Evolutionary conservation across 2,797 vertebrate genomes (phyloP).

Genomic region (Trichosurus vulpecula): DNA sequence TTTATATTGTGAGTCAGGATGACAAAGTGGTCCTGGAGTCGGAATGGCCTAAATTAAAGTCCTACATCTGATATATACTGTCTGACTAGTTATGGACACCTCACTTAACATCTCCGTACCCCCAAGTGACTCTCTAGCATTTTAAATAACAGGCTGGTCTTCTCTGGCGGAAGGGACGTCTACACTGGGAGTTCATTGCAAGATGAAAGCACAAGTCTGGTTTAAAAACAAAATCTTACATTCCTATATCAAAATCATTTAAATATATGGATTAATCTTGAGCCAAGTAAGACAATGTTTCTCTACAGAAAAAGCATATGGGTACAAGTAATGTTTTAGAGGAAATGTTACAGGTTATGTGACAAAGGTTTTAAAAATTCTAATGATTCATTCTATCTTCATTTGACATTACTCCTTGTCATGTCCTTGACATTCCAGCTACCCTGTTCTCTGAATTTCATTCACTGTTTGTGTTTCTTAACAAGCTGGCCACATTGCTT

Average conservation of each 20-base stretch:
- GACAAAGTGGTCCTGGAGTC: background rate
- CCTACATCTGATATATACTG: background rate
- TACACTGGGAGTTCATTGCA: background rate
- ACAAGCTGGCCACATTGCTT: background rate
- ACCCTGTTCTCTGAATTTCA: background rate
- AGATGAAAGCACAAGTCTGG: background rate
- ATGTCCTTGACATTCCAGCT: background rate
- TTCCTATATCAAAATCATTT: background rate
- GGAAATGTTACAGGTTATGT: background rate
- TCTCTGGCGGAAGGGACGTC: background rate
- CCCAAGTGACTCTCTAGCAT: background rate
- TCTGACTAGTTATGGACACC: background rate
- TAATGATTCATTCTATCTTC: background rate
- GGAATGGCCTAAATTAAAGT: background rate
- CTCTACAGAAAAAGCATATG: background rate
- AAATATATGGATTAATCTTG: background rate
- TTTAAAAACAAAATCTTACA: background rate
- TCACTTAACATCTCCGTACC: background rate
- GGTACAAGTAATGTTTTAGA: background rate
- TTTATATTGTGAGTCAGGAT: background rate
- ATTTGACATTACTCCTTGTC: background rate
- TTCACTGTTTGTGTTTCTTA: background rate
- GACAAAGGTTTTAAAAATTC: background rate
- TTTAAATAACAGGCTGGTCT: background rate
- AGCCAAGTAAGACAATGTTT: background rate